Percentiles rank a stretch among this genome's conserved stretches.
phyloP scores from a whole-genome alignment of 2,113 vertebrate genomes.

The Ginglymostoma cirratum region DNA sequence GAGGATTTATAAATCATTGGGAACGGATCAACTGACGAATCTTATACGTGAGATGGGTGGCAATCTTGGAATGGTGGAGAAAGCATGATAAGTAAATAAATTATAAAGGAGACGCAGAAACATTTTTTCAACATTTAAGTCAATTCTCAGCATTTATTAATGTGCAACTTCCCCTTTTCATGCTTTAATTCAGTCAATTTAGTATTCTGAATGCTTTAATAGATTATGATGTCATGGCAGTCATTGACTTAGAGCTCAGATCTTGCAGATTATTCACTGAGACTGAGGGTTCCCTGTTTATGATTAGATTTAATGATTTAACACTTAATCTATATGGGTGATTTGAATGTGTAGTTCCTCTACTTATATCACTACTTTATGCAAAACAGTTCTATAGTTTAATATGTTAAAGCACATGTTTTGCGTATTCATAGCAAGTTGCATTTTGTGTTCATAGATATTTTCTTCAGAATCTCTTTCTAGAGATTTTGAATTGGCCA shows the following conservation, averaged over 20 bases:
- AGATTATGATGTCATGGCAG: neutral
- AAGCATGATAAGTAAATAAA: neutral
- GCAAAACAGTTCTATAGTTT: neutral
- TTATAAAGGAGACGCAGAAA: neutral
- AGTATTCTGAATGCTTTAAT: neutral
- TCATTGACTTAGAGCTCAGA: neutral
- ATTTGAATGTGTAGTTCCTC: neutral
- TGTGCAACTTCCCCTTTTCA: neutral
- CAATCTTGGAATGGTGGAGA: neutral
- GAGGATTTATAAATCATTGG: neutral
- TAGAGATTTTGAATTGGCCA: neutral
- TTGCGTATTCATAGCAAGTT: too few species aligned
- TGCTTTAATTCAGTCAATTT: neutral
- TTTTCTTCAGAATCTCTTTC: neutral
- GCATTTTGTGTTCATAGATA: neutral
- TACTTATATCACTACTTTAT: neutral
- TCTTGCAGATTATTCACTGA: neutral
- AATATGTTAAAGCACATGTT: neutral
- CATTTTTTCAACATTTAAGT: neutral
- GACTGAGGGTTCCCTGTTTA: neutral
- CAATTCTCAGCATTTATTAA: neutral
- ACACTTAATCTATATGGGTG: neutral
- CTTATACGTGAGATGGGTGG: neutral
- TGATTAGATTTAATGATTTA: neutral
- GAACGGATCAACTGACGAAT: neutral